Evolutionary conservation across 2,888 invertebrate species (phyloP).

Genomic region (Heterodera filipjevi): DNA sequence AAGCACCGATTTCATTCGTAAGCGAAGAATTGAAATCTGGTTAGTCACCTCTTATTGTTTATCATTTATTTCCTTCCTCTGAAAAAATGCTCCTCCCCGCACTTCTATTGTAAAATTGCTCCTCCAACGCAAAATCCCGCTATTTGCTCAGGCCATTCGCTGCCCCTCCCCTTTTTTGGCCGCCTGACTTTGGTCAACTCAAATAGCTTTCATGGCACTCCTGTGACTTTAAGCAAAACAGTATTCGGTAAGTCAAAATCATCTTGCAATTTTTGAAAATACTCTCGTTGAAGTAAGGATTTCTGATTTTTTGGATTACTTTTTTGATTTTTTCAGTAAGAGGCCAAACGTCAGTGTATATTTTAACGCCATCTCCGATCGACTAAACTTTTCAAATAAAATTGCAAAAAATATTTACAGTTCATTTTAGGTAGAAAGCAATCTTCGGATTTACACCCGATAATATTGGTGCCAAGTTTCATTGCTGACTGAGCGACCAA

Average conservation of each 20-base stretch:
- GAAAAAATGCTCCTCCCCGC: not conserved
- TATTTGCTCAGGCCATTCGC: no score
- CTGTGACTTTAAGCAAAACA: not conserved
- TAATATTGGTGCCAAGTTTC: not conserved
- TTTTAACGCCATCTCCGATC: not conserved
- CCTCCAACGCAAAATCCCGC: no score
- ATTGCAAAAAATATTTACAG: not conserved
- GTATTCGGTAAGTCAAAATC: not conserved
- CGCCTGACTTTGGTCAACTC: no score
- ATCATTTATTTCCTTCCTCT: not conserved
- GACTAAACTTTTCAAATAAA: not conserved
- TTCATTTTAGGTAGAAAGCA: constrained; percentile 4
- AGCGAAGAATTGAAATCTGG: not conserved
- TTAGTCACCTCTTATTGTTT: not conserved
- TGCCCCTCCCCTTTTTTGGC: no score
- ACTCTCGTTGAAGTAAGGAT: not conserved
- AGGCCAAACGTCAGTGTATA: not conserved
- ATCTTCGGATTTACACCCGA: not conserved
- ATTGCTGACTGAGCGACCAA: not conserved
- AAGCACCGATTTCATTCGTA: not conserved
- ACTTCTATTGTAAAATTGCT: no score
- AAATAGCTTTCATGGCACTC: not conserved
- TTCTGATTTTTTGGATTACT: constrained; percentile 9
- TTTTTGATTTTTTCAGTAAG: constrained; percentile 11
- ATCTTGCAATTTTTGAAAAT: constrained; percentile 13